Base-by-base conservation (phyloP, 2,888 invertebrate genomes). In the Hypena proboscidalis region DNA sequence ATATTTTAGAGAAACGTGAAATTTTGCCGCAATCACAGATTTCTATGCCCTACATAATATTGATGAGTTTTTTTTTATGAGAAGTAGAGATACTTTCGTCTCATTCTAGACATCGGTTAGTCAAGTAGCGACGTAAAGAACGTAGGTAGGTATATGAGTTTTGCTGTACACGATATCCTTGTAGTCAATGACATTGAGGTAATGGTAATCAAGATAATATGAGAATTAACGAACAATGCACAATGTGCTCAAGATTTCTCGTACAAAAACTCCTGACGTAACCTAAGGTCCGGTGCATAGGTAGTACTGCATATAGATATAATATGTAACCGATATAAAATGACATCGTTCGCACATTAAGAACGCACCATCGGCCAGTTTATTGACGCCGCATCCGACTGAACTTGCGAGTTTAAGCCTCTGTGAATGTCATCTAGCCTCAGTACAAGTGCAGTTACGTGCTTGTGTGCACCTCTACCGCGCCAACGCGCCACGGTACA, bases 351-450 rank as follows among this genome's bases (percentile, higher is more conserved):
- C 56, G 61, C 70, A 71, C 65, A 71, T 79, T 70, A 77, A 74
- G 65, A 69, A 65, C 51, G 45, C 50, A 59, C 70, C 67, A 70
- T 66, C 77, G 79, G 74, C 58, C 77, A 80, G 84, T 81, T 80
- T 84, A 80, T 83, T 84, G 85, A 83, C 84, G 85, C 77, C 75
- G 79, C 77, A 80, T 80, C 77, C 78, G 78, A 70, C 73, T 88
- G 87, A 86, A 89, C 88, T 88, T 90, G 87, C 52, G 64, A 80
- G 83, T 78, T 77, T 80, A 80, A 83, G 85, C 80, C 81, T 77
- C 70, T 74, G 86, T 74, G 88, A 89, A 89, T 89, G 89, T 88
- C 89, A 88, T 82, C 87, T 84, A 85, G 84, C 61, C 82, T 83
- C 89, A 88, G 86, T 88, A 77, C 78, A 72, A 77, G 59, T 79